Base-by-base conservation (phyloP, 2,113 vertebrate species). In the Tenrec ecaudatus region DNA sequence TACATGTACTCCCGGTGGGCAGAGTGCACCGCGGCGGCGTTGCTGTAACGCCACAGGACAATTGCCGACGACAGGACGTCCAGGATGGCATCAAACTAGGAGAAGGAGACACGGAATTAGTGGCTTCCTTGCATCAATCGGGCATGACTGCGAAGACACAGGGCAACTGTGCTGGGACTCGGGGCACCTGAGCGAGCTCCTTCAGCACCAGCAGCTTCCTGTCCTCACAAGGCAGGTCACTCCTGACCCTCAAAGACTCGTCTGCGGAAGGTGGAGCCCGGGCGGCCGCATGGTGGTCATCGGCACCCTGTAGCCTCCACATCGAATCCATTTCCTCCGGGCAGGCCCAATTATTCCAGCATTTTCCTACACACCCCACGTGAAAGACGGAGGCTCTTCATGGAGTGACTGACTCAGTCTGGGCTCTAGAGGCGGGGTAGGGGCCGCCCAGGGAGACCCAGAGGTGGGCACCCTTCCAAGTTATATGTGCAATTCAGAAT, bases 41-140 rank as follows among this genome's bases (percentile, higher is more conserved):
- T 99, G 98, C 99, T 99, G 97, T 99, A 99, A 92, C 99, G 99
- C 99, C 99, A 99, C 78, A 99, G 88, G 96, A 99, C 99, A 57
- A 99, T 99, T 53, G 98, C 98, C 2, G 99, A 99, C 0, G 99
- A 99, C 96, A 99, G 96, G 91, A 99, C 99, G 5, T 99, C 99
- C 97, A 99, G 98, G 66, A 98, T 98, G 93, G 99, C 99, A 90
- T 99, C 99, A 96, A 99, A 99, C 99, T 99, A 97, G 79, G 96
- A 98, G 90, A 95, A 94, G 71, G 88, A 97, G 81, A 98, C 2
- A 96, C 0, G 92, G 31, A 78, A 82, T 82, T 88, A 97, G 47
- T 43, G 62, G 89, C 8, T 93, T 93, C 84, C 12, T 89, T 83
- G 69, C 53, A 31, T 68, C 38, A 95, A 85, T 19, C 27, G 84